A percentile compares a stretch with the other conserved stretches of the same genome.
These are phyloP conservation scores for Orchestia grillus DNA, from an alignment of 1,140 invertebrate genomes.

Conservation along the genomic window DNA sequence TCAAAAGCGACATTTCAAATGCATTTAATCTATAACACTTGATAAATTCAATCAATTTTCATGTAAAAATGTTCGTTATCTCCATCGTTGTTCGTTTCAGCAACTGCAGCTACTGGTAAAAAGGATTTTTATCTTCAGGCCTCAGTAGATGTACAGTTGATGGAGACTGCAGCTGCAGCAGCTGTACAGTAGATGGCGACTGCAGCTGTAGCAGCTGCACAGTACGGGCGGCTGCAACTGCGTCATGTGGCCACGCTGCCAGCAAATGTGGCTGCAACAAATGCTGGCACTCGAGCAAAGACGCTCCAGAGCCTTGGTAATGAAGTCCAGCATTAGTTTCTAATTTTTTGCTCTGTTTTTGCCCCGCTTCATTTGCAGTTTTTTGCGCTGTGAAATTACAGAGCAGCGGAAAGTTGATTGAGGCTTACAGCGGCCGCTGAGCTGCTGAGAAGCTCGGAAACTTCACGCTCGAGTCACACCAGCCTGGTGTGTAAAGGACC, in stretches of 20 bases:
- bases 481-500: no score
- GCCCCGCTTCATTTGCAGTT: neutral
- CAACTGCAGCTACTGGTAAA: no score
- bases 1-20: no score
- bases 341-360: neutral
- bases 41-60: no score
- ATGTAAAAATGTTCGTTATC: no score
- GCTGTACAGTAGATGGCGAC: neutral
- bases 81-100: no score
- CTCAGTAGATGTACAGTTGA: neutral
- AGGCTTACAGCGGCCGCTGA: neutral
- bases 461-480: no score
- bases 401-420: neutral
- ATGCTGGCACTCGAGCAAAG: neutral
- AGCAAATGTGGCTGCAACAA: neutral
- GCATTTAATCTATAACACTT: no score
- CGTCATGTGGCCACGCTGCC: no score
- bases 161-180: neutral
- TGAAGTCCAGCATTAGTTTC: neutral
- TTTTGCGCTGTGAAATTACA: neutral
- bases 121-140: no score
- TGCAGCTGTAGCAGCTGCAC: neutral
- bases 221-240: neutral
- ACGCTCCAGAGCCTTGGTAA: neutral
- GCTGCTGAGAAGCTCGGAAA: no score